Percentiles rank a stretch among this genome's conserved stretches.
Conservation (phyloP, 2,888 invertebrate species). For the Clusia tigrina region DNA sequence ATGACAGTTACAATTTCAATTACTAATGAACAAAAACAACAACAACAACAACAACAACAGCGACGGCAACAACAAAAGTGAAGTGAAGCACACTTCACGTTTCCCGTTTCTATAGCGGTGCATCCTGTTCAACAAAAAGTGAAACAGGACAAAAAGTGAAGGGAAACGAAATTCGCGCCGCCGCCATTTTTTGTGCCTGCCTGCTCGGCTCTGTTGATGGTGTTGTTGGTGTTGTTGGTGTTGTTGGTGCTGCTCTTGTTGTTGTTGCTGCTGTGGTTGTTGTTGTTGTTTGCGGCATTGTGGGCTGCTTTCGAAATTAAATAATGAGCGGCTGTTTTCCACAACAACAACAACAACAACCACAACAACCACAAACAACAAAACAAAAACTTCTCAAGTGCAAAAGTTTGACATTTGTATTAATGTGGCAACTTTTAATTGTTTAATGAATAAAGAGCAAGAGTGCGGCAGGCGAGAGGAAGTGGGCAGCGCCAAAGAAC, state of each 20-base stretch:
- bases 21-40: constrained; percentile 20
- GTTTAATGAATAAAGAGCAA: constrained; percentile 21
- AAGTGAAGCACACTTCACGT: constrained; percentile 27
- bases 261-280: constrained; percentile 18
- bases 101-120: constrained; percentile 43
- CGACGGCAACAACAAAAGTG: background rate
- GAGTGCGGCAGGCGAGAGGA: constrained; percentile 36
- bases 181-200: constrained; percentile 62
- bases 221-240: constrained; percentile 35
- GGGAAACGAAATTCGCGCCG: constrained; percentile 59
- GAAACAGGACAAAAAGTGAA: constrained; percentile 30
- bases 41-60: background rate
- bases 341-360: constrained; percentile 25
- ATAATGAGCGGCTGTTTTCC: background rate
- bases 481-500: too few species aligned
- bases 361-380: constrained; percentile 38
- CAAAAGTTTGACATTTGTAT: constrained; percentile 59
- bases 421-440: constrained; percentile 48
- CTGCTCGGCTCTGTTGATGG: constrained; percentile 40
- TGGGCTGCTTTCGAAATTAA: constrained; percentile 21
- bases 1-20: constrained; percentile 63
- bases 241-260: constrained; percentile 17
- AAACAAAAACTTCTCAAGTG: constrained; percentile 51
- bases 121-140: constrained; percentile 33
- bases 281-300: constrained; percentile 27